Evolutionary conservation across 1,140 invertebrate genomes (phyloP), one percentile per base, ranked within the genome.

Genomic region (Gonioctena quinquepunctata): DNA sequence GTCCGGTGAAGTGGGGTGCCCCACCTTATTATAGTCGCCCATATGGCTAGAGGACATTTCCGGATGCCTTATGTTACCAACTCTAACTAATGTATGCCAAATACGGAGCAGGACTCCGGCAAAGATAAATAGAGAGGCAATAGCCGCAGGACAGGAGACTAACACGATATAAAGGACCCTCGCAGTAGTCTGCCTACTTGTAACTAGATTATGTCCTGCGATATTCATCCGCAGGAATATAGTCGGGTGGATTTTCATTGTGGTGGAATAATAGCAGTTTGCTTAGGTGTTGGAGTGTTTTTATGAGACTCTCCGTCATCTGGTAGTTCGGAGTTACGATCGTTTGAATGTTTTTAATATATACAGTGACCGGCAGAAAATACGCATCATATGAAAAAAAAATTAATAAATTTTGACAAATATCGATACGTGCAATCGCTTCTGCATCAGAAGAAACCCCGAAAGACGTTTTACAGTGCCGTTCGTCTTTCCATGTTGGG

Each of bases 61-160:
- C 16, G 28, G 19, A 22, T 48, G 60, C 60, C 60, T 62, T 62
- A 62, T 48, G 60, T 62, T 62, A 42, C 60, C 28, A 62, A 48
- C 60, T 62, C 60, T 42, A 62, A 62, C 60, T 62, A 62, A 62
- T 62, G 60, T 48, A 48, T 62, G 60, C 60, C 60, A 62, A 62
- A 62, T 62, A 62, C 23, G 26, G 18, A 27, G 16, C 16, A 42
- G 60, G 26, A 25, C 26, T 62, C 23, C 28, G 60, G 71, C 66
- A 62, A 76, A 76, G 74, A 76, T 76, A 76, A 76, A 76, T 76
- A 76, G 72, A 76, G 68, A 69, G 69, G 72, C 71, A 71, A 64
- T 76, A 68, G 74, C 74, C 74, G 49, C 54, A 64, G 74, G 74
- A 73, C 67, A 76, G 60, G 72, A 73, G 71, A 76, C 74, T 76